Conservation (phyloP, 2,797 vertebrate species). For the Kryptolebias ocellatus region DNA sequence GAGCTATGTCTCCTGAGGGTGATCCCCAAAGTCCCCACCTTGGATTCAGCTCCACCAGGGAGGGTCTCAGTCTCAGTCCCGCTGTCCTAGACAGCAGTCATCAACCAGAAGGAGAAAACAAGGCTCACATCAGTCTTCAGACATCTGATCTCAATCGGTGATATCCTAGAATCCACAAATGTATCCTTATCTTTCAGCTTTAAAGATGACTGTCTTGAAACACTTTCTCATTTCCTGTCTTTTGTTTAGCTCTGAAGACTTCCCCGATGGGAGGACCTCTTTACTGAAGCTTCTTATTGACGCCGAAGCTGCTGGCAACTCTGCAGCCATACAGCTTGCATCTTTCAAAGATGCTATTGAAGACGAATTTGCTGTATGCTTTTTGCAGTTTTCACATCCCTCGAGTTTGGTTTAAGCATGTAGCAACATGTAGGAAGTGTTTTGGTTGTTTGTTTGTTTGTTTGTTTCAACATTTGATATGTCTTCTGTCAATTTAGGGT, state of each 20-base stretch:
- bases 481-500: slow-evolving; percentile 50
- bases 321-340: slow-evolving; percentile 81
- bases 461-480: too few species aligned
- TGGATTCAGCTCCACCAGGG: slow-evolving; percentile 51
- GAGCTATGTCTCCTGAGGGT: slow-evolving; percentile 63
- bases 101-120: slow-evolving; percentile 36
- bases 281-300: slow-evolving; percentile 78
- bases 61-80: slow-evolving; percentile 47
- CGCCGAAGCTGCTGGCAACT: slow-evolving; percentile 77
- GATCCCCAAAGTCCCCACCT: slow-evolving; percentile 36
- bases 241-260: slow-evolving; percentile 48
- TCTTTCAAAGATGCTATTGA: slow-evolving; percentile 81
- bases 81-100: slow-evolving; percentile 39
- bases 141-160: slow-evolving; percentile 53
- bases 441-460: too few species aligned
- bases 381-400: neutral
- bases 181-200: neutral
- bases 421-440: neutral
- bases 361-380: slow-evolving; percentile 76
- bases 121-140: slow-evolving; percentile 25
- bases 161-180: slow-evolving; percentile 14
- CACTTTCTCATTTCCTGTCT: slow-evolving; percentile 11
- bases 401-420: neutral
- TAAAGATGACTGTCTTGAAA: neutral
- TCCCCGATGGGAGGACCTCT: slow-evolving; percentile 32